Base-by-base conservation (phyloP, 2,888 invertebrate species). In the Lycaena phlaeas region DNA sequence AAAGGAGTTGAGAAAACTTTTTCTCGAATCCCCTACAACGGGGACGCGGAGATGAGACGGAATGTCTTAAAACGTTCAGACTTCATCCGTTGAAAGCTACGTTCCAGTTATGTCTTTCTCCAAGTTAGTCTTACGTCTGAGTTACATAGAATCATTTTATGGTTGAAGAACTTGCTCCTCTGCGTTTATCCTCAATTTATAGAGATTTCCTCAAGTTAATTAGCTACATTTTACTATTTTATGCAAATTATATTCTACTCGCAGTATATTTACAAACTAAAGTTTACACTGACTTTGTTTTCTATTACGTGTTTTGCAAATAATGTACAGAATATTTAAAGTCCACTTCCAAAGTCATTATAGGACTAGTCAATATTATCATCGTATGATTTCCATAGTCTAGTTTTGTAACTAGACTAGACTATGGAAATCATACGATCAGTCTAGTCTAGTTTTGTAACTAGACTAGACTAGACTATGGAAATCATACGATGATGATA, bases 1-100 rank as follows among this genome's bases (percentile, higher is more conserved):
- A 72, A 67, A 69, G 57, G 60, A 70, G 64, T 63, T 57, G 57
- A 46, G 51, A 50, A 61, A 63, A 59, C 53, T 61, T 61, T 53
- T 48, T 53, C 48, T 53, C 53, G 43, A 39, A 46, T 54, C 45
- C 52, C 46, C 52, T 49, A 42, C 43, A 51, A 50, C 57, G 52
- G 54, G 50, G 54, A 49, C 50, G 45, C 53, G 46, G 48, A 53
- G 55, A 56, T 43, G 47, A 51, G 53, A 40, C 53, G 53, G 54
- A 54, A 51, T 53, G 52, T 53, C 48, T 47, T 42, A 47, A 42
- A 50, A 51, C 44, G 51, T 47, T 50, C 27, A 44, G 41, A 48
- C 44, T 48, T 46, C 41, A 45, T 47, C 41, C 36, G 40, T 38
- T 41, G 30, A 45, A 42, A 48, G 44, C 44, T 38, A 27, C 38